Conservation (phyloP, 1,140 invertebrate genomes). For the Drosophila kohkoa region DNA sequence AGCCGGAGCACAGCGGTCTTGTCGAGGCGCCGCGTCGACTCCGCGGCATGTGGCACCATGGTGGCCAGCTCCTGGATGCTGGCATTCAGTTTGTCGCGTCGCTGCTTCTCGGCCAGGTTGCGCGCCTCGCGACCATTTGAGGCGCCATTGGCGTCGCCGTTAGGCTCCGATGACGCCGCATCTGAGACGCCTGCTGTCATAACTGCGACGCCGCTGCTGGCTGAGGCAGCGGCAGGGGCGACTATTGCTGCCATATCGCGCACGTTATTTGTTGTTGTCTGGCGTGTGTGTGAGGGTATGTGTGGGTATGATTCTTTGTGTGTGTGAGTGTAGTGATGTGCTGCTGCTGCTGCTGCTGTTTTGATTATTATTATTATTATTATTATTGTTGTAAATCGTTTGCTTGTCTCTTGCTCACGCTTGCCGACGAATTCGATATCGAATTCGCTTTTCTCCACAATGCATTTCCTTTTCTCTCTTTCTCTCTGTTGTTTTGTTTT, state of each 20-base stretch:
- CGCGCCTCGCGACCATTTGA: constrained; percentile 90
- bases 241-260: constrained; percentile 64
- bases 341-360: constrained; percentile 12
- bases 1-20: constrained; percentile 96
- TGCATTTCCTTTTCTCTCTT: constrained; percentile 33
- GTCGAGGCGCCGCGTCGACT: constrained; percentile 92
- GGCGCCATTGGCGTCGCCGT: constrained; percentile 33
- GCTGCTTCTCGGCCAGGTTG: constrained; percentile 94
- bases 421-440: constrained; percentile 33
- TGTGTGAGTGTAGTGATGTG: background rate
- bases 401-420: constrained; percentile 44
- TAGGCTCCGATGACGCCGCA: constrained; percentile 6
- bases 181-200: constrained; percentile 46
- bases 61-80: constrained; percentile 93
- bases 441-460: constrained; percentile 31
- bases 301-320: background rate
- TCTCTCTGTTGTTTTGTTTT: no score
- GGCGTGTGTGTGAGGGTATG: background rate
- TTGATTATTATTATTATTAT: constrained; percentile 16
- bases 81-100: constrained; percentile 94
- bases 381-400: constrained; percentile 33
- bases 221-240: constrained; percentile 30
- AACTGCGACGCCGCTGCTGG: constrained; percentile 47
- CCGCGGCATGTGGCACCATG: constrained; percentile 92
- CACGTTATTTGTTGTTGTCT: constrained; percentile 29